A percentile compares a stretch with the other conserved stretches of the same genome.
Evolutionary conservation across 2,113 vertebrate genomes (phyloP).

Genomic region (Lates calcarifer): DNA sequence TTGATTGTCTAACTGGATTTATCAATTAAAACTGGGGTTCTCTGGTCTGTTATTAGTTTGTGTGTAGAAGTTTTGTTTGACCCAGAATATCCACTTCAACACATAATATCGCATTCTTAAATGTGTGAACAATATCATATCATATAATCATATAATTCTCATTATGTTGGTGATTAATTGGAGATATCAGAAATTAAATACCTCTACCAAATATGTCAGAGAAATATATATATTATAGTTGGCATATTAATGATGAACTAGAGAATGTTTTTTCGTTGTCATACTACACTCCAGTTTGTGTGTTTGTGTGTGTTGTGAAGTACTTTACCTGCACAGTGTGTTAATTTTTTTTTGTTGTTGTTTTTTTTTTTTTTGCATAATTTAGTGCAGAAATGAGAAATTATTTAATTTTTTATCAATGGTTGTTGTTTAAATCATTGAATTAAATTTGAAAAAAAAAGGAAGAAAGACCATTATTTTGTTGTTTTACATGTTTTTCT

Average conservation of each 20-base stretch:
- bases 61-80: background rate
- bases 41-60: background rate
- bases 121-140: background rate
- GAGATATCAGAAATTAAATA: background rate
- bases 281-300: background rate
- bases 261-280: background rate
- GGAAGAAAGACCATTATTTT: background rate
- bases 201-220: background rate
- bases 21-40: background rate
- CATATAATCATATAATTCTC: background rate
- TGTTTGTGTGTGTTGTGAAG: background rate
- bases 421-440: background rate
- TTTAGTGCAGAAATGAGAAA: background rate
- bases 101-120: background rate
- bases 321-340: background rate
- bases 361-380: conserved; percentile 27
- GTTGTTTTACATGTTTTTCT: background rate
- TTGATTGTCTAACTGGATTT: background rate
- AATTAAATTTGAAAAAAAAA: background rate
- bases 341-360: too few species aligned
- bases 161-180: background rate
- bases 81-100: background rate
- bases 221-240: background rate
- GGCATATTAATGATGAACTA: background rate
- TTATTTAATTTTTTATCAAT: background rate